phyloP scores from a whole-genome alignment of 1,140 invertebrate genomes.

The Augochlora pura region DNA sequence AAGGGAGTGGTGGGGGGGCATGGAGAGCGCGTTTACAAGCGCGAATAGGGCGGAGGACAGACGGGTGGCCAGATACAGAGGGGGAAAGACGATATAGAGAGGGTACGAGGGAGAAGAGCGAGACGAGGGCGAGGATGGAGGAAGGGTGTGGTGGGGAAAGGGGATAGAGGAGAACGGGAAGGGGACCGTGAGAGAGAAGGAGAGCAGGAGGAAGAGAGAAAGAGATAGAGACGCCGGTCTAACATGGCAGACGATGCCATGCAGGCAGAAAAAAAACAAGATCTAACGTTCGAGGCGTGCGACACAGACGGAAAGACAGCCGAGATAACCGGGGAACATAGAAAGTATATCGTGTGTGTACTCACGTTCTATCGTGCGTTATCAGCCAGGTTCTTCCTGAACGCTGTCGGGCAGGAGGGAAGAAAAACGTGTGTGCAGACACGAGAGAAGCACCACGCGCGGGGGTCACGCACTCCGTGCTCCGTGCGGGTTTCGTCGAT shows the following conservation, averaged over 20 bases:
- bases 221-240: conserved; percentile 42
- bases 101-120: not conserved
- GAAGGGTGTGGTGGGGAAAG: not conserved
- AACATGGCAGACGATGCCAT: conserved; percentile 61
- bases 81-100: conserved; percentile 1
- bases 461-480: conserved; percentile 59
- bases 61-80: not conserved
- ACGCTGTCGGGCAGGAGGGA: conserved; percentile 11
- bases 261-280: conserved; percentile 63
- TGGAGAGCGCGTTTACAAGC: conserved; percentile 54
- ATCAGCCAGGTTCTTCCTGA: conserved; percentile 22
- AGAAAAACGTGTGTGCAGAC: conserved; percentile 6
- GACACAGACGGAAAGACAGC: conserved; percentile 25
- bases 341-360: conserved; percentile 34
- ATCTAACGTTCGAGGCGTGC: conserved; percentile 48
- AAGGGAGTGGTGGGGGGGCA: not conserved
- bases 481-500: conserved; percentile 53
- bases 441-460: conserved; percentile 47
- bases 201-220: conserved; percentile 15
- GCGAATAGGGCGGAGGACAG: conserved; percentile 9
- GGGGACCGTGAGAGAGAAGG: not conserved
- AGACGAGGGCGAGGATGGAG: not conserved
- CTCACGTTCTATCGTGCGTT: conserved; percentile 48
- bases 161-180: not conserved
- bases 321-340: conserved; percentile 2